A percentile compares a stretch with the other conserved stretches of the same genome.
Conservation (phyloP, 1,140 invertebrate genomes). For the Homarus americanus region DNA sequence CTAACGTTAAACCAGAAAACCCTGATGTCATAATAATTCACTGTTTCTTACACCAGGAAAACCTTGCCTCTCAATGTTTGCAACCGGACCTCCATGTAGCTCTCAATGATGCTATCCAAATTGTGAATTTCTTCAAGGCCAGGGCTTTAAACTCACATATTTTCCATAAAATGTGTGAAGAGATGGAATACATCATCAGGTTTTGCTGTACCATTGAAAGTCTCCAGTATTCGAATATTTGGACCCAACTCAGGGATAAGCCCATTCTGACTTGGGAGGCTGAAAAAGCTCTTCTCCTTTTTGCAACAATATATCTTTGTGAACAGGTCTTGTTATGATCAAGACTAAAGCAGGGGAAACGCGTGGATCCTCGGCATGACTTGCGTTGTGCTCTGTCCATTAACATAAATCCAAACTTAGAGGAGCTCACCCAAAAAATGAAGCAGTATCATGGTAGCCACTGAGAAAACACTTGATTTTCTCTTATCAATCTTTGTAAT, state of each 20-base stretch:
- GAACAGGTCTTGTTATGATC: constrained; percentile 42
- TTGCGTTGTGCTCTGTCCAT: constrained; percentile 49
- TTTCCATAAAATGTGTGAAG: constrained; percentile 61
- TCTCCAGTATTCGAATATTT: constrained; percentile 35
- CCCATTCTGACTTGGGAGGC: constrained; percentile 38
- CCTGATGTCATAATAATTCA: constrained; percentile 47
- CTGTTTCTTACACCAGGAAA: constrained; percentile 35
- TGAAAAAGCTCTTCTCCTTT: constrained; percentile 41
- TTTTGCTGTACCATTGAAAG: constrained; percentile 41
- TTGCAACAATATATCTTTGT: constrained; percentile 34
- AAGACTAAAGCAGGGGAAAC: constrained; percentile 47
- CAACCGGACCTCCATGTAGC: constrained; percentile 35
- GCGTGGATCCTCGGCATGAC: too few relatives aligned
- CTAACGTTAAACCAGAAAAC: constrained; percentile 41
- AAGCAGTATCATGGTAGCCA: constrained; percentile 34
- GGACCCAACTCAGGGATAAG: constrained; percentile 39
- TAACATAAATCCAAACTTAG: constrained; percentile 36
- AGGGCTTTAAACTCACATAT: constrained; percentile 45
- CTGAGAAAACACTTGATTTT: too few relatives aligned
- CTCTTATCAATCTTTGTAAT: too few relatives aligned
- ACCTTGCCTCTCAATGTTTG: constrained; percentile 19
- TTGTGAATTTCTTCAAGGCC: constrained; percentile 25
- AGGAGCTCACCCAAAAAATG: constrained; percentile 27
- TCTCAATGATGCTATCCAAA: constrained; percentile 50
- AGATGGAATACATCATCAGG: constrained; percentile 44